phyloP scores from a whole-genome alignment of 2,113 vertebrate genomes.

The Ochotona princeps region DNA sequence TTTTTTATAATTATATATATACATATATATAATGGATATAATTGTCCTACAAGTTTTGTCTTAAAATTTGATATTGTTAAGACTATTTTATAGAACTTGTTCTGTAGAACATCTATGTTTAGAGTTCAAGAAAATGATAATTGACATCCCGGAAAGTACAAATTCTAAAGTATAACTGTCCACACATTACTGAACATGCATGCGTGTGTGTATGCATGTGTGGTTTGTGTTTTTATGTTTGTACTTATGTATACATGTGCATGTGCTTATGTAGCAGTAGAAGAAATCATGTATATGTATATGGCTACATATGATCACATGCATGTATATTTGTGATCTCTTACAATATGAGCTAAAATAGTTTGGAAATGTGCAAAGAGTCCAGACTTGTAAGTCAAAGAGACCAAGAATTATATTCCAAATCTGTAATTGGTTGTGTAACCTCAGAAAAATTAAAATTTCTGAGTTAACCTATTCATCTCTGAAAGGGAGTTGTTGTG shows the following conservation, averaged over 20 bases:
- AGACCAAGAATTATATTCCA: background rate
- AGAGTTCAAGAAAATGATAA: background rate
- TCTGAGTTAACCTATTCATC: background rate
- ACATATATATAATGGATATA: too few relatives aligned
- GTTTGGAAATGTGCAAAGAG: background rate
- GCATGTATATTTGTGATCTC: background rate
- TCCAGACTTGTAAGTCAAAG: background rate
- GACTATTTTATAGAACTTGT: background rate
- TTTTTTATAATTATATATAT: too few relatives aligned
- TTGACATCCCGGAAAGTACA: background rate
- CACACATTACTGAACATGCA: background rate
- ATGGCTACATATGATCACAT: background rate
- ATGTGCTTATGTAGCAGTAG: background rate
- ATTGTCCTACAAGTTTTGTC: background rate
- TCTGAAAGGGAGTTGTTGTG: background rate
- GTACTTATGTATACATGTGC: background rate
- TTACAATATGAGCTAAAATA: background rate
- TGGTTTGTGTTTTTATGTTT: background rate
- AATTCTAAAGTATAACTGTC: background rate
- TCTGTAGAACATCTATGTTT: background rate
- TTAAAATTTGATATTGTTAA: background rate
- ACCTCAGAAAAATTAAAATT: constrained; percentile 12
- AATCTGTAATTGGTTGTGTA: background rate
- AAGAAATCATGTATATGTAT: background rate
- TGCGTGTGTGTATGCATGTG: background rate